These are phyloP conservation scores for Garrulus glandarius DNA, from an alignment of 2,797 vertebrate species.

Conservation along the genomic window DNA sequence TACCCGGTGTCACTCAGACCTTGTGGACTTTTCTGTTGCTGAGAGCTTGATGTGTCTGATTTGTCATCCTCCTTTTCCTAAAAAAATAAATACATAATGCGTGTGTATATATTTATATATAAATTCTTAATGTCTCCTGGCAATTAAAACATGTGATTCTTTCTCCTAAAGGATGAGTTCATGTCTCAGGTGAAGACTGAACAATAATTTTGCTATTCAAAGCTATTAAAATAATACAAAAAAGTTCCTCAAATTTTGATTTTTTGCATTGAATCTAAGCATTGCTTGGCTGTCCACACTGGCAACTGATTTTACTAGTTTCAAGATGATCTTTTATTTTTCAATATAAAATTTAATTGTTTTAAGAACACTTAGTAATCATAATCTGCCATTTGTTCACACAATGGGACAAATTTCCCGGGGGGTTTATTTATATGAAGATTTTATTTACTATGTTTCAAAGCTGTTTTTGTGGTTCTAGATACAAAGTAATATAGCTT, in stretches of 20 bases:
- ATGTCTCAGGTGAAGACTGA: background rate
- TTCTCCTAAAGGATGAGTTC: background rate
- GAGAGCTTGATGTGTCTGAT: slow-evolving; percentile 79
- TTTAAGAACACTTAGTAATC: background rate
- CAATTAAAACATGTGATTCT: background rate
- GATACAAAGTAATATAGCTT: background rate
- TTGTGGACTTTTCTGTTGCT: slow-evolving; percentile 83
- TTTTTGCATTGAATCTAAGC: background rate
- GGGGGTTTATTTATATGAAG: background rate
- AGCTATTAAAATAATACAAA: background rate
- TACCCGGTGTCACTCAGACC: slow-evolving; percentile 84
- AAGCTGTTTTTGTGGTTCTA: background rate
- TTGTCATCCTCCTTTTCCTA: slow-evolving; percentile 84
- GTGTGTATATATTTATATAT: slow-evolving; percentile 43
- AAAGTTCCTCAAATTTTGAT: background rate
- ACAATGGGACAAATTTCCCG: background rate
- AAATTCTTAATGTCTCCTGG: slow-evolving; percentile 1
- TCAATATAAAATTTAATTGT: background rate
- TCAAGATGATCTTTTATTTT: background rate
- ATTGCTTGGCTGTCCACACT: background rate
- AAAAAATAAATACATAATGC: slow-evolving; percentile 71
- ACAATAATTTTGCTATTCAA: background rate
- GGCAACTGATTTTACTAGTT: background rate
- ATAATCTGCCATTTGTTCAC: background rate
- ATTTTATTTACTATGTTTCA: background rate